Evolutionary conservation across 1,140 invertebrate genomes (phyloP).

Genomic region (Schlechtendalia chinensis): DNA sequence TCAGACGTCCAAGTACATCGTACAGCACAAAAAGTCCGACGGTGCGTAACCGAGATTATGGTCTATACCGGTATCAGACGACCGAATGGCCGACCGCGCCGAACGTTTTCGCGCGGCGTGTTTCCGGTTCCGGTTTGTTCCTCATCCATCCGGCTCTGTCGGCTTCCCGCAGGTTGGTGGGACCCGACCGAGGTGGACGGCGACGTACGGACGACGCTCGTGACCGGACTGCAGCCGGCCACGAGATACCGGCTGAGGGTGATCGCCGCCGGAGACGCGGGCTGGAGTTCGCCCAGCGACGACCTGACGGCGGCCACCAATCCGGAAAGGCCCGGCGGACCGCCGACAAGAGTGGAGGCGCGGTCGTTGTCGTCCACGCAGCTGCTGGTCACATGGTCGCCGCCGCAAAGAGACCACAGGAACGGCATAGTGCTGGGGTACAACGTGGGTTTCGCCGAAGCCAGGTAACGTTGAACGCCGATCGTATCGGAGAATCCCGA

Average conservation of each 20-base stretch:
- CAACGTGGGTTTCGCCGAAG: constrained; percentile 62
- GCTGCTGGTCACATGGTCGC: constrained; percentile 74
- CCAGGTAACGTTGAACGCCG: constrained; percentile 52
- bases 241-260: constrained; percentile 74
- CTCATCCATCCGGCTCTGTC: too few species aligned
- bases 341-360: constrained; percentile 70
- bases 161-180: constrained; percentile 63
- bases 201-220: constrained; percentile 63
- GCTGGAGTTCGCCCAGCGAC: constrained; percentile 69
- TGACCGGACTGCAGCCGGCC: constrained; percentile 74
- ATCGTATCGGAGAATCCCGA: too few species aligned
- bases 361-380: constrained; percentile 73
- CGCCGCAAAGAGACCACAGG: constrained; percentile 66
- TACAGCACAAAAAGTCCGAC: constrained; percentile 68
- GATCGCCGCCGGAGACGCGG: constrained; percentile 73
- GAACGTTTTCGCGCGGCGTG: too few species aligned
- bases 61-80: too few species aligned
- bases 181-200: constrained; percentile 67
- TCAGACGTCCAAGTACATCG: constrained; percentile 71
- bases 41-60: too few species aligned
- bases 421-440: constrained; percentile 75
- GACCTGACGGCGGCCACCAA: constrained; percentile 69
- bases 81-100: too few species aligned
- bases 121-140: too few species aligned
- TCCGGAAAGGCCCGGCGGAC: constrained; percentile 74